A percentile compares a stretch with the other conserved stretches of the same genome.
Evolutionary conservation across 1,140 invertebrate species (phyloP).

Genomic region (Gryon sp.): DNA sequence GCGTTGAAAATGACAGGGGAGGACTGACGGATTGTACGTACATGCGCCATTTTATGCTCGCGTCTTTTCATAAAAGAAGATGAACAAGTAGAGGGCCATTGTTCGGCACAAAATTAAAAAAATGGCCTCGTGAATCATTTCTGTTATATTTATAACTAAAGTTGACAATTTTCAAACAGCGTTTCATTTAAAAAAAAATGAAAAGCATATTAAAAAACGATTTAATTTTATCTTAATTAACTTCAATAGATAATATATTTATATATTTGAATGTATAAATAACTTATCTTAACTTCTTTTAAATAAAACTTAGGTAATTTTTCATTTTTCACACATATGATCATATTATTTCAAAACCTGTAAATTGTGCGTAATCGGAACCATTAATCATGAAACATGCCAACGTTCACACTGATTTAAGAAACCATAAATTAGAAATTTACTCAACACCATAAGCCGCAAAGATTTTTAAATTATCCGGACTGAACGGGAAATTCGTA

Average conservation of each 20-base stretch:
- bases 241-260: too few relatives aligned
- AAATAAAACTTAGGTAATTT: too few relatives aligned
- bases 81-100: slow-evolving; percentile 42
- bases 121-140: slow-evolving; percentile 16
- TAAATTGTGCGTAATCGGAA: not conserved
- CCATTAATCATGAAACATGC: not conserved
- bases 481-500: slow-evolving; percentile 46
- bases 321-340: too few relatives aligned
- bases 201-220: not conserved
- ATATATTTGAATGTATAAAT: too few relatives aligned
- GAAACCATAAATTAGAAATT: slow-evolving; percentile 45
- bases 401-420: slow-evolving; percentile 34
- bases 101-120: slow-evolving; percentile 48
- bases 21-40: slow-evolving; percentile 40
- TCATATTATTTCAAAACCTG: too few relatives aligned
- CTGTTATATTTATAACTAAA: slow-evolving; percentile 23
- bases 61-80: slow-evolving; percentile 50
- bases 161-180: slow-evolving; percentile 1
- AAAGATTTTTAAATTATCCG: slow-evolving; percentile 58
- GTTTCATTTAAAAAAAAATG: not conserved
- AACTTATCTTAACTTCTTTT: too few relatives aligned
- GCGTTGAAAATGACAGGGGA: slow-evolving; percentile 56
- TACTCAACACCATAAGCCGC: slow-evolving; percentile 25
- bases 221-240: too few relatives aligned
- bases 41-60: slow-evolving; percentile 44